A percentile compares a stretch with the other conserved stretches of the same genome.
These are phyloP conservation scores for Chaetodon trifascialis DNA, from an alignment of 2,113 vertebrate species.

Conservation along the genomic window DNA sequence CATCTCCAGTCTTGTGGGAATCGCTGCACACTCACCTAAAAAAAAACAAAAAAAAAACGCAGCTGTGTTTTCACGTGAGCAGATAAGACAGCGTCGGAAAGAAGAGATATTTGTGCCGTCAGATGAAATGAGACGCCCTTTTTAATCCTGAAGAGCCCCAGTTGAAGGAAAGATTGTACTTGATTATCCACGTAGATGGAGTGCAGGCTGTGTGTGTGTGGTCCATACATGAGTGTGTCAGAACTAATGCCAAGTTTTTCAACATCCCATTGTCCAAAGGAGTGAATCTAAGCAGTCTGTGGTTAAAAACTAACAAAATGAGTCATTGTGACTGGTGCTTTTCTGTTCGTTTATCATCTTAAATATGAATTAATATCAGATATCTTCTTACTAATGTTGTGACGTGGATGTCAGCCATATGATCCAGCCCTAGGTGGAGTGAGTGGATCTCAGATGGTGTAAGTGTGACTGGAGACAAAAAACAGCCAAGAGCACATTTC, in stretches of 20 bases:
- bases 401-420: neutral
- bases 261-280: neutral
- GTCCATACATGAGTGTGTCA: neutral
- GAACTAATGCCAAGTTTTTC: neutral
- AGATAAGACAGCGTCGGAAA: slow-evolving; percentile 25
- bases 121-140: slow-evolving; percentile 9
- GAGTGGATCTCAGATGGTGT: neutral
- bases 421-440: neutral
- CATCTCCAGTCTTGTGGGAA: slow-evolving; percentile 3
- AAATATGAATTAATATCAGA: too few species aligned
- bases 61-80: slow-evolving; percentile 22
- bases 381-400: neutral
- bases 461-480: neutral
- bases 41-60: neutral
- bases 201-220: neutral
- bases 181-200: slow-evolving; percentile 17
- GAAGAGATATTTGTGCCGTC: neutral
- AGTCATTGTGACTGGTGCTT: neutral
- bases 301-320: neutral
- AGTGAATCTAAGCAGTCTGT: neutral
- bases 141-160: slow-evolving; percentile 1
- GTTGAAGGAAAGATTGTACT: neutral
- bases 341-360: neutral
- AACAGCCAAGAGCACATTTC: neutral
- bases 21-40: neutral